A percentile compares a stretch with the other conserved stretches of the same genome.
phyloP scores from a whole-genome alignment of 2,888 invertebrate genomes.

The Glyphotaelius pellucidus region DNA sequence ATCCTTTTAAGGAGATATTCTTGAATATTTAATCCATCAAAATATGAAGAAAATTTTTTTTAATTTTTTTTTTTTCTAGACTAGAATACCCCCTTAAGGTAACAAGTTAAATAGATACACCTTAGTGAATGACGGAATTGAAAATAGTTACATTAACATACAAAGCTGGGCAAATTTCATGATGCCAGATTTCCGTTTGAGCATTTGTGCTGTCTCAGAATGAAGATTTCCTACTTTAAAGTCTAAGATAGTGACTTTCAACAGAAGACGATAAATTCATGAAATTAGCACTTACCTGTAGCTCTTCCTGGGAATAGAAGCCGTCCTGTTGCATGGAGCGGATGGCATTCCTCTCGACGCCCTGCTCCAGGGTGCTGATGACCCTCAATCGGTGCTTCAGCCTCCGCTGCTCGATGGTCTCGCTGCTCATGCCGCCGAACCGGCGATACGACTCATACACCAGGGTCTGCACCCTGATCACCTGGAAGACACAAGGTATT shows the following conservation, averaged over 20 bases:
- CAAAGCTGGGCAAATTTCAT: too few relatives aligned
- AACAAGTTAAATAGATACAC: too few relatives aligned
- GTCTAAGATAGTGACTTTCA: not conserved
- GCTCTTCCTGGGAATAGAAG: conserved; percentile 80
- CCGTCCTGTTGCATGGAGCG: conserved; percentile 87
- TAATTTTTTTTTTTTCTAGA: too few relatives aligned
- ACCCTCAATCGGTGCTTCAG: conserved; percentile 94
- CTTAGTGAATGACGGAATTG: too few relatives aligned
- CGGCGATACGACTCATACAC: conserved; percentile 92
- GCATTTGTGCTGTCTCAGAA: too few relatives aligned
- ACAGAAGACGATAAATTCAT: not conserved
- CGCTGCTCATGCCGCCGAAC: conserved; percentile 88
- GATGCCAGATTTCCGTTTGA: too few relatives aligned
- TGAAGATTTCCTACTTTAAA: not conserved
- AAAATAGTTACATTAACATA: too few relatives aligned
- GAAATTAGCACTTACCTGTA: conserved; percentile 74
- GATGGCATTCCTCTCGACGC: conserved; percentile 91
- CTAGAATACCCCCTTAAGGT: too few relatives aligned
- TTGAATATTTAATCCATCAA: too few relatives aligned
- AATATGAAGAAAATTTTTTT: too few relatives aligned
- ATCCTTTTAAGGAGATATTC: too few relatives aligned
- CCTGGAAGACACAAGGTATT: conserved; percentile 74
- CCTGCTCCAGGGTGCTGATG: conserved; percentile 95
- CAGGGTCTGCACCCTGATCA: conserved; percentile 87
- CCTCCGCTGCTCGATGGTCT: conserved; percentile 92